These are phyloP conservation scores for Forpus xanthops DNA, from an alignment of 2,797 vertebrate species.

Conservation along the genomic window DNA sequence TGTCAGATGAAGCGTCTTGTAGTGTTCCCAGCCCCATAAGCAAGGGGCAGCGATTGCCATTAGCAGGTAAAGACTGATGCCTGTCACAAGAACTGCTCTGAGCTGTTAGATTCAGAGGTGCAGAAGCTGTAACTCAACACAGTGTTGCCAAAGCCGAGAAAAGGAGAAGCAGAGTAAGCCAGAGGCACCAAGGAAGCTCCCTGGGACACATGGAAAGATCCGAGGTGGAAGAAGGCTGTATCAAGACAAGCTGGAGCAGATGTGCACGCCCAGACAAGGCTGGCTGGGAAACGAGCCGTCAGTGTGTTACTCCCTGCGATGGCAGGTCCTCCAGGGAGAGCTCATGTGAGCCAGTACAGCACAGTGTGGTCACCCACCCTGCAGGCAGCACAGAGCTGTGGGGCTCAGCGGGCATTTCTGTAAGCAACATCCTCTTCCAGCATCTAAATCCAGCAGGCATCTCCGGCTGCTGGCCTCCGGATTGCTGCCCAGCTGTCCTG, in stretches of 20 bases:
- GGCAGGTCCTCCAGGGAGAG: neutral
- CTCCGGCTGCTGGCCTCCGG: neutral
- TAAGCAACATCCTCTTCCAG: neutral
- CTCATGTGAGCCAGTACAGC: neutral
- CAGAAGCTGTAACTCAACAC: neutral
- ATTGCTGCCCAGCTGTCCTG: fast-evolving
- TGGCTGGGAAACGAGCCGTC: neutral
- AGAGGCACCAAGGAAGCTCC: neutral
- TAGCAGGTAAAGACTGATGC: neutral
- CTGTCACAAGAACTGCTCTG: neutral
- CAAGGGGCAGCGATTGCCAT: neutral
- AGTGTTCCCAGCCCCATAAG: neutral
- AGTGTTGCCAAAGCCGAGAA: neutral
- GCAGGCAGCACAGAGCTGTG: too few species aligned
- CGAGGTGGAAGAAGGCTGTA: neutral
- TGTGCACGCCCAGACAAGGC: too few species aligned
- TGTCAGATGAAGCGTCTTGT: neutral
- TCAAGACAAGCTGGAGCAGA: neutral
- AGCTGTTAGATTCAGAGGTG: neutral
- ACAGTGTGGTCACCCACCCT: neutral
- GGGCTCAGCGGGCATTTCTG: neutral
- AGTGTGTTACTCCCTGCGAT: fast-evolving
- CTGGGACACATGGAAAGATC: neutral
- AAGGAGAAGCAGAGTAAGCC: neutral
- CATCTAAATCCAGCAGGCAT: neutral